Conservation (phyloP, 2,113 vertebrate genomes). For the Nerophis lumbriciformis region DNA sequence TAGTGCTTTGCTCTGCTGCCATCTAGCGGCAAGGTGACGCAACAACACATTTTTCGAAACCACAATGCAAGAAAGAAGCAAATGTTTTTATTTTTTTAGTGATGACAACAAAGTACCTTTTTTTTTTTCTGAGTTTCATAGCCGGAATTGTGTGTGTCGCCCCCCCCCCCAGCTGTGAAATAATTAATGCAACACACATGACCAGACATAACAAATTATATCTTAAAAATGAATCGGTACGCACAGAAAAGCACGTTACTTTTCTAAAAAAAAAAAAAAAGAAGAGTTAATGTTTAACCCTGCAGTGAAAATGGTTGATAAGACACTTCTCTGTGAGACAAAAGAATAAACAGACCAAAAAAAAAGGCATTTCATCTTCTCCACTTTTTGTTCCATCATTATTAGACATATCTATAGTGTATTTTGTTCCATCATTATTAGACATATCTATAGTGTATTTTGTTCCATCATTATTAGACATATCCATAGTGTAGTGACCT, state of each 20-base stretch:
- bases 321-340: slow-evolving; percentile 40
- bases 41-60: not conserved
- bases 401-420: too few relatives aligned
- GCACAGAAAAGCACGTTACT: slow-evolving; percentile 1
- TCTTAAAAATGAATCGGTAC: slow-evolving; percentile 12
- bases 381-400: too few relatives aligned
- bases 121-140: slow-evolving; percentile 13
- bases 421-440: too few relatives aligned
- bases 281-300: slow-evolving; percentile 13
- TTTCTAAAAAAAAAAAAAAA: not conserved
- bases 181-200: not conserved
- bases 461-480: too few relatives aligned
- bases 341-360: slow-evolving; percentile 31
- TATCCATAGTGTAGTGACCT: too few relatives aligned
- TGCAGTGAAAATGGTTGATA: slow-evolving; percentile 41
- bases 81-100: slow-evolving; percentile 44
- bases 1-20: not conserved
- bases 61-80: slow-evolving; percentile 40
- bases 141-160: slow-evolving; percentile 18
- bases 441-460: too few relatives aligned
- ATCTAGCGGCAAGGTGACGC: not conserved
- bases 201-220: slow-evolving; percentile 27
- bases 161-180: not conserved
- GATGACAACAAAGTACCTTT: slow-evolving; percentile 39
- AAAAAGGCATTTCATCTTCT: not conserved